Conservation (phyloP, 1,140 invertebrate species). For the Matsumurasca onukii region DNA sequence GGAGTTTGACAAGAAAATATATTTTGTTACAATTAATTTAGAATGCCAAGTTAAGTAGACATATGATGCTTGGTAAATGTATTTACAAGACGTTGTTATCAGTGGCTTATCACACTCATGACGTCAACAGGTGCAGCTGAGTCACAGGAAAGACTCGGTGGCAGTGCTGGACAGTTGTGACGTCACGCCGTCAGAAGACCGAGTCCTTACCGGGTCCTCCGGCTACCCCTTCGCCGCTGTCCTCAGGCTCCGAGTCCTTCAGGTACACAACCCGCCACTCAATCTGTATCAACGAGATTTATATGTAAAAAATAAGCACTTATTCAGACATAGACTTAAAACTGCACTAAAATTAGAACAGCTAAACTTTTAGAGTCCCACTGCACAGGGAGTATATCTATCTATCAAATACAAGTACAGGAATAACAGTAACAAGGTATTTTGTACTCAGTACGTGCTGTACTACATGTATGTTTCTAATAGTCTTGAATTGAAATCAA, state of each 20-base stretch:
- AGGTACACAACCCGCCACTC: constrained; percentile 52
- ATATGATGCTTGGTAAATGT: too few relatives aligned
- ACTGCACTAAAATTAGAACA: background rate
- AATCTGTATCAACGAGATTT: background rate
- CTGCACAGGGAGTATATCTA: too few relatives aligned
- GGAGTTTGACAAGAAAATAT: too few relatives aligned
- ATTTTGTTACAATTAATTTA: too few relatives aligned
- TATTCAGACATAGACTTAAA: background rate
- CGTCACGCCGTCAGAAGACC: constrained; percentile 26
- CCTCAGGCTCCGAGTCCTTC: constrained; percentile 55
- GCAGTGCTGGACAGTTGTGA: background rate
- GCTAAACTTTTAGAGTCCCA: background rate
- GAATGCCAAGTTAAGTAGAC: too few relatives aligned
- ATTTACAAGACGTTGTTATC: too few relatives aligned
- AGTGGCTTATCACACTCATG: too few relatives aligned
- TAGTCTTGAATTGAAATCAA: too few relatives aligned
- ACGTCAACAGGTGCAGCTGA: constrained; percentile 17
- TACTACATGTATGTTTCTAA: too few relatives aligned
- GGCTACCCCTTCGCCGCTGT: constrained; percentile 56
- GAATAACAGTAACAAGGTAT: too few relatives aligned
- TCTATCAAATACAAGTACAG: too few relatives aligned
- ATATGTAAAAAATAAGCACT: background rate
- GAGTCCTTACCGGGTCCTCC: background rate
- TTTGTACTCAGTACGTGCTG: too few relatives aligned
- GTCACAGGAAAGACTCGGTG: constrained; percentile 25